A percentile compares a stretch with the other conserved stretches of the same genome.
These are phyloP conservation scores for Cheirogaleus medius DNA, from an alignment of 2,113 vertebrate species.

Conservation along the genomic window DNA sequence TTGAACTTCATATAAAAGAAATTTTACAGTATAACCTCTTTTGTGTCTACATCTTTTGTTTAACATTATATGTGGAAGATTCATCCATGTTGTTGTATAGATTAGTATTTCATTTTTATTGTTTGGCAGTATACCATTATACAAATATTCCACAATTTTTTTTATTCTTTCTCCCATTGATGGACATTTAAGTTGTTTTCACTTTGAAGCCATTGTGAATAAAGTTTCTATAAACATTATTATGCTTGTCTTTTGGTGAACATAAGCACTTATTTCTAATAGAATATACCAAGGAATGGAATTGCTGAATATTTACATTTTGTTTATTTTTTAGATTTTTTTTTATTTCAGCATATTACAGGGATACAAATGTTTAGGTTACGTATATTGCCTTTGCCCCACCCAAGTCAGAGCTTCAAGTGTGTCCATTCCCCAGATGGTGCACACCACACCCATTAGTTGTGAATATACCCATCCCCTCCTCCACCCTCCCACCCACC, in stretches of 20 bases:
- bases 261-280: neutral
- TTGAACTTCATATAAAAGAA: neutral
- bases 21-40: neutral
- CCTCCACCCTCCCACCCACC: no score
- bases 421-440: no score
- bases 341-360: no score
- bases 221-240: neutral
- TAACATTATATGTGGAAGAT: neutral
- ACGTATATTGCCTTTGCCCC: no score
- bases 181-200: neutral
- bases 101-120: neutral
- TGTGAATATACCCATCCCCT: no score
- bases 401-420: no score
- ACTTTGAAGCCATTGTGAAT: neutral
- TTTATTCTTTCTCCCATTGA: neutral
- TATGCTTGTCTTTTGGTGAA: neutral
- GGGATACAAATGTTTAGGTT: no score
- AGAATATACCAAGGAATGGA: neutral
- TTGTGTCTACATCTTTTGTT: neutral
- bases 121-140: neutral
- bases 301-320: neutral
- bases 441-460: no score
- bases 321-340: neutral
- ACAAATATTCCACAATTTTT: neutral
- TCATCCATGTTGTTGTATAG: neutral